Evolutionary conservation across 2,888 invertebrate species (phyloP), one percentile per base, ranked within the genome.

Genomic region (Euclidia mi): DNA sequence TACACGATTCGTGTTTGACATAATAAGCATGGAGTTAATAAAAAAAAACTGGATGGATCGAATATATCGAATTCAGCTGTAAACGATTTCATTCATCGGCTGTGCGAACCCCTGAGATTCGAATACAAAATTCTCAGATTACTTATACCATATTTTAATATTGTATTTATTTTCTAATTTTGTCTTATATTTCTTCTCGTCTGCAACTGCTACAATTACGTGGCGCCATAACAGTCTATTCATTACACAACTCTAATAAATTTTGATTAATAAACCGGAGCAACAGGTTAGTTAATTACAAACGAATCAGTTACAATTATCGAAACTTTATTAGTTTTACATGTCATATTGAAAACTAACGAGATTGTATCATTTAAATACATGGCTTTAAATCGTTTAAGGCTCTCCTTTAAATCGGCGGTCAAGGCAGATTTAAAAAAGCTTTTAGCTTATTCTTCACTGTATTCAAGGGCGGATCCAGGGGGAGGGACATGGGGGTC

Each of bases 401-500:
- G 0, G 20, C 20, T 25, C 0, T 1, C 2, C 20, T 25, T 0
- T 25, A 25, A 58, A 76, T 25, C 11, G 42, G 32, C 44, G 35
- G 40, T 45, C n/a, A 34, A 9, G 14, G 41, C 45, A 55, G 69
- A 81, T 76, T 76, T 65, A 72, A 51, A 72, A 82, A 79, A 77
- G 74, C 80, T 80, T 82, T 81, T 78, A 82, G 4, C 18, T 35
- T 3, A 9, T 14, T 18, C 17, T 20, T 1, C 20, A 3, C 4
- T 25, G 20, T 25, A 25, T n/a, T n/a, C n/a, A n/a, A n/a, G n/a
- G n/a, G n/a, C n/a, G n/a, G n/a, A n/a, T n/a, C n/a, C n/a, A n/a
- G n/a, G n/a, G n/a, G n/a, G n/a, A n/a, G n/a, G n/a, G n/a, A n/a
- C n/a, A n/a, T n/a, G n/a, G n/a, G n/a, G n/a, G n/a, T n/a, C n/a